These are phyloP conservation scores for Hucho hucho DNA, from an alignment of 2,113 vertebrate species.

Conservation along the genomic window DNA sequence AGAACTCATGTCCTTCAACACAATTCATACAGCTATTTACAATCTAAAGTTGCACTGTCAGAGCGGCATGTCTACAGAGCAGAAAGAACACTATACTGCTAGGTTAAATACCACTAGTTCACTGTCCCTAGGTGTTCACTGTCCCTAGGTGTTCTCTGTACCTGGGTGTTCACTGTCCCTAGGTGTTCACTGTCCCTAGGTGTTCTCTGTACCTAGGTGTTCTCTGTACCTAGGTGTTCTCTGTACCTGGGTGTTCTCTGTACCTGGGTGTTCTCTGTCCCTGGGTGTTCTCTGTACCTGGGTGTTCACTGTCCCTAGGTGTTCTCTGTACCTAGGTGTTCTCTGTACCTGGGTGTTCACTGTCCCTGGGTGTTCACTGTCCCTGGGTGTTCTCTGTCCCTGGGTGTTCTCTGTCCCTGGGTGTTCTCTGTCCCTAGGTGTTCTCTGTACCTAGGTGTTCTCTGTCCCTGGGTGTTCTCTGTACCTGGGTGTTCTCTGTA, in stretches of 20 bases:
- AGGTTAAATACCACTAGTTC: neutral
- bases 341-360: conserved; percentile 84
- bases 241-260: too few species aligned
- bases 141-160: too few species aligned
- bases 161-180: conserved; percentile 90
- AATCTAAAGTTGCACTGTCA: too few species aligned
- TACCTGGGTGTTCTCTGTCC: conserved; percentile 91
- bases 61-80: too few species aligned
- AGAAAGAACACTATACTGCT: neutral
- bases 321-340: conserved; percentile 81
- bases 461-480: neutral
- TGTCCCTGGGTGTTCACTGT: too few species aligned
- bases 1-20: neutral
- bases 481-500: neutral
- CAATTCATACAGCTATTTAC: too few species aligned
- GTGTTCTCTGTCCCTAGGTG: too few species aligned
- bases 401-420: conserved; percentile 80
- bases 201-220: too few species aligned
- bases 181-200: conserved; percentile 78
- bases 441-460: conserved; percentile 78
- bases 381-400: conserved; percentile 92
- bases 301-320: too few species aligned
- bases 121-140: neutral
- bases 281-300: conserved; percentile 81
- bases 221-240: conserved; percentile 83